Evolutionary conservation across 2,113 vertebrate genomes (phyloP), one percentile per base, ranked within the genome.

Genomic region (Scartelaos histophorus): DNA sequence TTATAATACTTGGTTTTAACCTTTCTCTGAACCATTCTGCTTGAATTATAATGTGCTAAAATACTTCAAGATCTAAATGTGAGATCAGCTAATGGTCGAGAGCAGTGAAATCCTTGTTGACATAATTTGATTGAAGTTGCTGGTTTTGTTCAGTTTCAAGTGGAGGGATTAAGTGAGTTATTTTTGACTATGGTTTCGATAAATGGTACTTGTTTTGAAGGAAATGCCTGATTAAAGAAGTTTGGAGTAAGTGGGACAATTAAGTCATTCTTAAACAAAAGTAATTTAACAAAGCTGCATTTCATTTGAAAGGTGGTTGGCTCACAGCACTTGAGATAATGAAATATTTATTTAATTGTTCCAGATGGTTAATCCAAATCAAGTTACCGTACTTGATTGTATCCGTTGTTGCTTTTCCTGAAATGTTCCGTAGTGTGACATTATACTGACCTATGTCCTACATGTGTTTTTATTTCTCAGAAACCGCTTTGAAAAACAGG

Each of bases 231-330:
- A 68, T 76, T 19, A 64, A 46, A 62, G 68, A 73, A 65, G 67
- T 68, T 38, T 11, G 11, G 5, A 54, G 58, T 46, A 53, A 70
- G 45, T 46, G 60, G 24, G 0, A 15, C 35, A 58, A 77, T 77
- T 56, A 74, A 47, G 22, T 11, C 3, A 0, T 60, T 43, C 43
- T 13, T 47, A 60, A 73, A 67, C 71, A 66, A n/a, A 68, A 21
- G 89, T 88, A 87, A 78, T 71, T 72, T 43, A 43, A 43, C 38
- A 81, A 79, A 79, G 83, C 80, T 17, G 65, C 46, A 46, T 76
- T 80, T 67, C 73, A 90, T 86, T 82, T 82, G 76, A 73, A 72
- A 54, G 22, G 56, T 34, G 2, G 64, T 53, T 43, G 73, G 73
- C 61, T 67, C n/a, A 74, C 77, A 81, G 38, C 38, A 43, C 5